These are phyloP conservation scores for Pterobdella sp. DNA, from an alignment of 2,888 invertebrate genomes.

Conservation along the genomic window DNA sequence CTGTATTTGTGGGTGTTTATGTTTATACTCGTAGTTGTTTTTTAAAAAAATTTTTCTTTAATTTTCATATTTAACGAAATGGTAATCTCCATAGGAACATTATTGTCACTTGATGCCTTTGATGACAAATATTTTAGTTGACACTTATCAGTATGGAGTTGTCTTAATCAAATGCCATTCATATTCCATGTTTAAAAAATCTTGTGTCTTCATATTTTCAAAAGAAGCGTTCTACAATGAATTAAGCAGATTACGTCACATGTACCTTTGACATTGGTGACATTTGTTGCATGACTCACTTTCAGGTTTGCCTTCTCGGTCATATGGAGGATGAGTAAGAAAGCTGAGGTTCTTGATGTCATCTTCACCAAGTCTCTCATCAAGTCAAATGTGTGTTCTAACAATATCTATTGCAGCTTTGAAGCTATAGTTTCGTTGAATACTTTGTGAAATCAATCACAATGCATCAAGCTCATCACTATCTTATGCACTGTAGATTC, in stretches of 20 bases:
- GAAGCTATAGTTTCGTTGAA: too few relatives aligned
- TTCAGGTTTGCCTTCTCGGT: conserved; percentile 80
- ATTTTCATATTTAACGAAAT: not conserved
- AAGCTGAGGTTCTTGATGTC: conserved; percentile 67
- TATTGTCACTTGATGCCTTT: not conserved
- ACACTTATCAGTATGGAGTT: too few relatives aligned
- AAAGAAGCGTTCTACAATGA: too few relatives aligned
- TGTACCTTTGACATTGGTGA: not conserved
- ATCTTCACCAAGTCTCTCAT: conserved; percentile 88
- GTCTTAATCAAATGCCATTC: too few relatives aligned
- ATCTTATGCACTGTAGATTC: not conserved
- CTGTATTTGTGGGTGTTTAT: not conserved
- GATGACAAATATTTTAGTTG: not conserved
- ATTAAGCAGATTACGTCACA: not conserved
- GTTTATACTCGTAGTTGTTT: not conserved
- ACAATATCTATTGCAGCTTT: too few relatives aligned
- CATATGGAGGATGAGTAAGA: conserved; percentile 82
- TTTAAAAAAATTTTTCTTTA: not conserved
- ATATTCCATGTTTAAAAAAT: too few relatives aligned
- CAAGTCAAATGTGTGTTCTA: conserved; percentile 53
- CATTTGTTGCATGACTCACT: not conserved
- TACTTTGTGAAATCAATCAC: too few relatives aligned
- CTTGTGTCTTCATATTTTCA: too few relatives aligned
- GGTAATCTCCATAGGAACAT: not conserved
- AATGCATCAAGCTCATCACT: not conserved